Base-by-base conservation (phyloP, 2,888 invertebrate species). In the Megalurothrips usitatus region DNA sequence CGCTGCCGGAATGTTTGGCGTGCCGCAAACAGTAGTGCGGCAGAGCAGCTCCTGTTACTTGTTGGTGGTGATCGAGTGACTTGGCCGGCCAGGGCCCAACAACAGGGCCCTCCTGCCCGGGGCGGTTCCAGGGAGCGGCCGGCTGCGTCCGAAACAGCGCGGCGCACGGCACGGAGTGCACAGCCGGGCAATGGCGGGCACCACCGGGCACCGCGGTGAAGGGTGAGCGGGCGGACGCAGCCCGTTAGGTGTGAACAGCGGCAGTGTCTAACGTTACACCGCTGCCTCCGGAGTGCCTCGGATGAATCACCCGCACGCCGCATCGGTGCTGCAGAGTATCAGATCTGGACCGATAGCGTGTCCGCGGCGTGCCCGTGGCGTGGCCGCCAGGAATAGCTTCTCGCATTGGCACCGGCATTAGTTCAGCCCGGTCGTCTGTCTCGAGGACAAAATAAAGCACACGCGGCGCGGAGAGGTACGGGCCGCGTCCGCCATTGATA, bases 281-380 rank as follows among this genome's bases (percentile, higher is more conserved):
- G 58, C 34, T 58, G 58, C 52, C 52, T 19, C 14, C 52, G 58
- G 19, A 17, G 14, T 58, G 58, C 58, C 58, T 58, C n/a, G n/a
- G 34, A 12, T 75, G 68, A 23, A 26, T 26, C 26, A 26, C 68
- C 26, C 23, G 68, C 68, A 75, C 68, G 1, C 23, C 68, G 58
- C 58, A 58, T 17, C 58, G 58, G 68, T 43, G 34, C 34, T 43
- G 34, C 34, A 43, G 34, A 43, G 34, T 43, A 11, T 75, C 68
- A 75, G 68, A 75, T 75, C 68, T 75, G 68, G 68, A 75, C 68
- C 68, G 68, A 75, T 75, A 75, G 68, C 14, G 58, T 19, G 58
- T 19, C 34, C 34, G 34, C 6, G 34, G 34, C 34, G 34, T 43
- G 34, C 3, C 34, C 34, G 34, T 43, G 58, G 19, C 68, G 68